A percentile compares a stretch with the other conserved stretches of the same genome.
phyloP scores from a whole-genome alignment of 2,888 invertebrate genomes.

The Sturmia bella region DNA sequence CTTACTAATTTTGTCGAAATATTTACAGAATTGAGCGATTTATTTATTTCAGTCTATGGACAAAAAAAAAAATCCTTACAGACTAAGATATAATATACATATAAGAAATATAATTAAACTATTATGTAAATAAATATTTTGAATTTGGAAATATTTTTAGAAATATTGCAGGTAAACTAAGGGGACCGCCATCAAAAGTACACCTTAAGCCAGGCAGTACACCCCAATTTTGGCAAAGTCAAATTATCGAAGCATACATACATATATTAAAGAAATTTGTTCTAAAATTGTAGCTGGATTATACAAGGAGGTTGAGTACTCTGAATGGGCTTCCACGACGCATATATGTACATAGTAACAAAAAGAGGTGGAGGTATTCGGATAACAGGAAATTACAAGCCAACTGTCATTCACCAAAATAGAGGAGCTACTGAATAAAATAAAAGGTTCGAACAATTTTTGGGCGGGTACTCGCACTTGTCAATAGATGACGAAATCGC shows the following conservation, averaged over 20 bases:
- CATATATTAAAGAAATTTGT: too few species aligned
- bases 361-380: slow-evolving; percentile 43
- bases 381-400: too few species aligned
- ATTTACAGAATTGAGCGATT: slow-evolving; percentile 21
- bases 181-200: slow-evolving; percentile 17
- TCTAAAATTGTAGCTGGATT: slow-evolving; percentile 2
- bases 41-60: too few species aligned
- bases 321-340: slow-evolving; percentile 53
- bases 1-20: slow-evolving; percentile 39
- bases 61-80: too few species aligned
- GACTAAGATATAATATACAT: too few species aligned
- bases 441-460: neutral
- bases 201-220: slow-evolving; percentile 17
- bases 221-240: slow-evolving; percentile 39
- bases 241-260: neutral
- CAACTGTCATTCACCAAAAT: neutral
- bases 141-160: neutral
- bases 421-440: neutral
- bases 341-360: slow-evolving; percentile 43
- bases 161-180: slow-evolving; percentile 18
- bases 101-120: too few species aligned
- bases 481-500: too few species aligned
- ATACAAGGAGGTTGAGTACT: slow-evolving; percentile 50
- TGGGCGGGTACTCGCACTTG: slow-evolving; percentile 33
- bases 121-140: too few species aligned